Evolutionary conservation across 2,797 vertebrate species (phyloP).

Genomic region (Sebastes matsubarae): DNA sequence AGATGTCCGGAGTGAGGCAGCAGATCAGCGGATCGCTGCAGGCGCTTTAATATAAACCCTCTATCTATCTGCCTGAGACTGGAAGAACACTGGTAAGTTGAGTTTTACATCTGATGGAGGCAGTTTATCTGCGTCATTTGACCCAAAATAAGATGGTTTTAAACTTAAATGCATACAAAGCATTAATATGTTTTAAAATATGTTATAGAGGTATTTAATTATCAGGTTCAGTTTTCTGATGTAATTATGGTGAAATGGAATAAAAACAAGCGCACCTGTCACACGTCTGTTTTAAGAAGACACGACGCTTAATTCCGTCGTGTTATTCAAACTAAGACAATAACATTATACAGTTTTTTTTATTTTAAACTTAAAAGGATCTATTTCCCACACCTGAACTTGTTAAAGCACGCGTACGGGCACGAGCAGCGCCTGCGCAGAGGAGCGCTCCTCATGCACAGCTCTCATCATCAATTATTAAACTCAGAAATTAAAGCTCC

Average conservation of each 20-base stretch:
- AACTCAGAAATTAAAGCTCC: constrained; percentile 37
- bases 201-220: neutral
- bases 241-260: neutral
- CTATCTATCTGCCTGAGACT: constrained; percentile 30
- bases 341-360: neutral
- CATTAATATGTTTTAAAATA: neutral
- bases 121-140: neutral
- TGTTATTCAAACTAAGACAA: neutral
- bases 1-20: constrained; percentile 33
- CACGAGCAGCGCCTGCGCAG: constrained; percentile 40
- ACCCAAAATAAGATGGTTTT: neutral
- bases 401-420: constrained; percentile 32
- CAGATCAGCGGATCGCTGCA: constrained; percentile 34
- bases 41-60: constrained; percentile 48
- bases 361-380: neutral
- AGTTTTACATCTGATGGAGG: constrained; percentile 33
- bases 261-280: constrained; percentile 18
- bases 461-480: constrained; percentile 15
- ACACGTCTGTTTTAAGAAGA: neutral
- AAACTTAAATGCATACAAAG: neutral
- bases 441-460: constrained; percentile 12
- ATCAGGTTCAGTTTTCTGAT: neutral
- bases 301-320: neutral
- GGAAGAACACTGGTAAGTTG: constrained; percentile 70
- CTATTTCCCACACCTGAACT: constrained; percentile 41